These are phyloP conservation scores for Dipodomys spectabilis DNA, from an alignment of 2,113 vertebrate genomes.

Conservation along the genomic window DNA sequence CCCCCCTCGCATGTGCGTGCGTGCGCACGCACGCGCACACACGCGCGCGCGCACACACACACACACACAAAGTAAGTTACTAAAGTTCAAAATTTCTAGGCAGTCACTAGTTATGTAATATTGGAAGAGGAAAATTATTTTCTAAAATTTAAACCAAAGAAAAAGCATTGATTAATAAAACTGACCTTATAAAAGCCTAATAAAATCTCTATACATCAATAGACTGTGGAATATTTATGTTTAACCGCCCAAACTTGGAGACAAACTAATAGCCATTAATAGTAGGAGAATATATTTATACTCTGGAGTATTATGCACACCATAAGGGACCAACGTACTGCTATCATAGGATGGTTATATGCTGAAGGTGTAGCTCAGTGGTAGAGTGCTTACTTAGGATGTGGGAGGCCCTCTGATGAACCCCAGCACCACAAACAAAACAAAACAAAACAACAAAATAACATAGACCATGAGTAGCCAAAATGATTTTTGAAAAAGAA, in stretches of 20 bases:
- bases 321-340: not conserved
- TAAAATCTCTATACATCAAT: not conserved
- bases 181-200: not conserved
- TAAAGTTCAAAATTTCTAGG: not conserved
- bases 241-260: not conserved
- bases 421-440: no score
- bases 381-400: no score
- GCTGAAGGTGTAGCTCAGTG: no score
- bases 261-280: not conserved
- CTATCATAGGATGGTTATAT: not conserved
- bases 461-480: no score
- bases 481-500: no score
- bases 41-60: no score
- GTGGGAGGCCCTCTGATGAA: no score
- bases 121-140: not conserved
- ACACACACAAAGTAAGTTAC: not conserved
- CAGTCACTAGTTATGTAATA: not conserved
- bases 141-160: slow-evolving; percentile 10
- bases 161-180: not conserved
- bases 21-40: no score
- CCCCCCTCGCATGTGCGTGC: no score
- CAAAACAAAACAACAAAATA: not conserved
- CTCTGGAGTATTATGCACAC: not conserved
- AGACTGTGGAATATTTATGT: not conserved
- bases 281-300: not conserved